Percentiles rank a stretch among this genome's conserved stretches.
Evolutionary conservation across 2,888 invertebrate genomes (phyloP).

Genomic region (Mesochorus sp.): DNA sequence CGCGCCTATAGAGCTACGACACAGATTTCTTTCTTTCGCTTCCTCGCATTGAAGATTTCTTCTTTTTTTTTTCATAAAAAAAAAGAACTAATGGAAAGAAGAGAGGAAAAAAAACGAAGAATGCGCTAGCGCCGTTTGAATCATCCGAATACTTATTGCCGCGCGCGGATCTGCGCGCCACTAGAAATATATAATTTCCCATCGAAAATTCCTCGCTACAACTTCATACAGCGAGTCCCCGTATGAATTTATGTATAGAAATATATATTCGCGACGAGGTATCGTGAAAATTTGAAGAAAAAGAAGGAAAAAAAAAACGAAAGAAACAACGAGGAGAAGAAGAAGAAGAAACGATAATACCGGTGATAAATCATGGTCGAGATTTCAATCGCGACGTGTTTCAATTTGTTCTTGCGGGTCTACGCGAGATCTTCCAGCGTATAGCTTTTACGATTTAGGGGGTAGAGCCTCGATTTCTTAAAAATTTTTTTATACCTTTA

Average conservation of each 20-base stretch:
- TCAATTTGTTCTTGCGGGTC: constrained; percentile 36
- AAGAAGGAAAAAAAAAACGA: not conserved
- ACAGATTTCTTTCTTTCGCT: constrained; percentile 34
- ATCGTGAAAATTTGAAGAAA: constrained; percentile 20
- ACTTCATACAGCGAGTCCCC: constrained; percentile 29
- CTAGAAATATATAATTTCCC: constrained; percentile 44
- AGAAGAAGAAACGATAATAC: not conserved
- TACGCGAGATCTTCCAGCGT: not conserved
- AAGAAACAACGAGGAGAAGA: not conserved
- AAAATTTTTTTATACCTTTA: not conserved
- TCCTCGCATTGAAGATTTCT: constrained; percentile 24
- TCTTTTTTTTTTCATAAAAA: not conserved
- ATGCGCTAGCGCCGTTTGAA: constrained; percentile 52
- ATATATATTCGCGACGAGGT: constrained; percentile 17
- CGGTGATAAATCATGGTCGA: constrained; percentile 36
- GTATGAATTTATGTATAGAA: constrained; percentile 34
- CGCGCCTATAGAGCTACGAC: constrained; percentile 32
- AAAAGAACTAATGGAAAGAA: constrained; percentile 29
- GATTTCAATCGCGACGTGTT: constrained; percentile 45
- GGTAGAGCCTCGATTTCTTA: not conserved
- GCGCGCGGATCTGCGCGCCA: not conserved
- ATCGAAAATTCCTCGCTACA: constrained; percentile 49
- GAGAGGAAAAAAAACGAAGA: constrained; percentile 56
- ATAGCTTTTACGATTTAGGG: not conserved
- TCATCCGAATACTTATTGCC: constrained; percentile 46